Conservation (phyloP, 2,888 invertebrate genomes). For the Nasonia oneida region DNA sequence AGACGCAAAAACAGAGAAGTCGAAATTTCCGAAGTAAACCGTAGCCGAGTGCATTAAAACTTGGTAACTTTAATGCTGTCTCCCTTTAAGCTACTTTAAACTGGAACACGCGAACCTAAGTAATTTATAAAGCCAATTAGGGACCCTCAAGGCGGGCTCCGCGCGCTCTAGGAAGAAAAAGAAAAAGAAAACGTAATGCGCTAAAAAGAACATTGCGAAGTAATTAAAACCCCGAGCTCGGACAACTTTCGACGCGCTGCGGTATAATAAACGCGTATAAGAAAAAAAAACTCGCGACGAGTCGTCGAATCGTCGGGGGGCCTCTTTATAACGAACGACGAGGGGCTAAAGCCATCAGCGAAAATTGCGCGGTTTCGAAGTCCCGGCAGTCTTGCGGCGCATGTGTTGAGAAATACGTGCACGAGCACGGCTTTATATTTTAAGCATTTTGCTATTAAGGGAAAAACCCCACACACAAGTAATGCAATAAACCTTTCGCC, state of each 20-base stretch:
- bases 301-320: neutral
- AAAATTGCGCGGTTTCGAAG: neutral
- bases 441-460: no score
- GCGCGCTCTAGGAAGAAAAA: neutral
- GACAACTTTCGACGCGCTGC: neutral
- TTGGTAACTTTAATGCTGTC: conserved; percentile 36
- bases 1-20: neutral
- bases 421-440: no score
- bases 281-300: neutral
- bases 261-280: neutral
- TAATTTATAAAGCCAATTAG: conserved; percentile 39
- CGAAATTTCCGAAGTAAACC: neutral
- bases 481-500: no score
- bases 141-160: neutral
- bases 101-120: conserved; percentile 18
- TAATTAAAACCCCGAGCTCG: neutral
- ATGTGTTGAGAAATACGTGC: no score
- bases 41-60: conserved; percentile 21
- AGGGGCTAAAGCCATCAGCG: neutral
- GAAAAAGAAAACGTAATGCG: neutral
- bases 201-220: conserved; percentile 9
- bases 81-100: conserved; percentile 35
- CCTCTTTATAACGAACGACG: neutral
- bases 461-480: no score
- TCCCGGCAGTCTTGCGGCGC: neutral